A percentile compares a stretch with the other conserved stretches of the same genome.
phyloP scores from a whole-genome alignment of 2,888 invertebrate genomes.

The Phasia obesa region DNA sequence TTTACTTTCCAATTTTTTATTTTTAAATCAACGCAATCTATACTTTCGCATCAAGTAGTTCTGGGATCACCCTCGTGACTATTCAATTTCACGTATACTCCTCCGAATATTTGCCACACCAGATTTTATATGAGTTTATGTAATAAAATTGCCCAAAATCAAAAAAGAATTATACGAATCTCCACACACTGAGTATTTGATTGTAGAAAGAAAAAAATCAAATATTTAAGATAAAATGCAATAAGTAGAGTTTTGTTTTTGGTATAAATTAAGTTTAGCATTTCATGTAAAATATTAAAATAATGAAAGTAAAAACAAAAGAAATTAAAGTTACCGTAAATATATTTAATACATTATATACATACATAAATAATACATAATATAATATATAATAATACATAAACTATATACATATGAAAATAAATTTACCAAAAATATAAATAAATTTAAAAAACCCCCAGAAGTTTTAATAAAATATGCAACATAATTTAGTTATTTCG shows the following conservation, averaged over 20 bases:
- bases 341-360: constrained; percentile 71
- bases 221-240: constrained; percentile 38
- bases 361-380: constrained; percentile 68
- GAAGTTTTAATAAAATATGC: no score
- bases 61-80: background rate
- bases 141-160: constrained; percentile 1
- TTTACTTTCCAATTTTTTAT: no score
- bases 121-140: background rate
- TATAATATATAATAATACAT: no score
- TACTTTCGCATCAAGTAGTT: background rate
- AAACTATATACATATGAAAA: constrained; percentile 73
- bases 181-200: constrained; percentile 35
- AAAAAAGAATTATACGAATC: constrained; percentile 26
- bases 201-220: constrained; percentile 10
- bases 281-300: constrained; percentile 72
- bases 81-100: background rate
- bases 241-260: constrained; percentile 45
- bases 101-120: background rate
- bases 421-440: constrained; percentile 71
- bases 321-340: constrained; percentile 54
- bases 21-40: no score
- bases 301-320: constrained; percentile 34
- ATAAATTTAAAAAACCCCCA: constrained; percentile 59
- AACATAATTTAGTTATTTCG: no score
- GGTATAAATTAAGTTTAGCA: constrained; percentile 70